Evolutionary conservation across 2,888 invertebrate species (phyloP), one percentile per base, ranked within the genome.

Genomic region (Lycophotia porphyrea): DNA sequence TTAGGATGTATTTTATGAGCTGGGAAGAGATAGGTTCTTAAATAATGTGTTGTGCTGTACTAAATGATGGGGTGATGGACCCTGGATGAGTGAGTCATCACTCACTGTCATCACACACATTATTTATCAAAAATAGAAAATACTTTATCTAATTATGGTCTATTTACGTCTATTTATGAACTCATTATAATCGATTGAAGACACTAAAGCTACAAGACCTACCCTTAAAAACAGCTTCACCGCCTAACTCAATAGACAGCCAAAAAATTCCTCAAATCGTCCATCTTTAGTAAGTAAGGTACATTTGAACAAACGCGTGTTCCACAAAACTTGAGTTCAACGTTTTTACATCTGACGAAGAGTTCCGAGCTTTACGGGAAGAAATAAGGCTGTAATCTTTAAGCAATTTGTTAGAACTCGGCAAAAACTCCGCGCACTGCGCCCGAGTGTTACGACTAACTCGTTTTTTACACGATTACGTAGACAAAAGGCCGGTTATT

Each of bases 351-450:
- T 84, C 81, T 84, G 81, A 79, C 81, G 85, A 80, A 81, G 79
- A 42, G 78, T 52, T 60, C 67, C 81, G 76, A 88, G 87, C 65
- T 64, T 31, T 27, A 49, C 60, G 64, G 74, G 70, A 78, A 87
- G 85, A 87, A 86, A 88, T 80, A 76, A 72, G 80, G 79, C 74
- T 72, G 86, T 89, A 91, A 91, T 90, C 91, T 90, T 90, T 89
- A 84, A 86, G 91, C 88, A 90, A 90, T 90, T 90, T 90, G 90
- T 91, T 88, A 88, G 81, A 74, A 82, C 72, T 75, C 74, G 61
- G 79, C 80, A 82, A 88, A 88, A 90, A 90, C 80, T 86, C 87
- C 71, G 71, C 80, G 76, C 86, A 82, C 82, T 74, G 88, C 79
- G 74, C 66, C 77, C 68, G 75, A 87, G 66, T 78, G 82, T 74